Base-by-base conservation (phyloP, 2,113 vertebrate species). In the Pungitius pungitius region DNA sequence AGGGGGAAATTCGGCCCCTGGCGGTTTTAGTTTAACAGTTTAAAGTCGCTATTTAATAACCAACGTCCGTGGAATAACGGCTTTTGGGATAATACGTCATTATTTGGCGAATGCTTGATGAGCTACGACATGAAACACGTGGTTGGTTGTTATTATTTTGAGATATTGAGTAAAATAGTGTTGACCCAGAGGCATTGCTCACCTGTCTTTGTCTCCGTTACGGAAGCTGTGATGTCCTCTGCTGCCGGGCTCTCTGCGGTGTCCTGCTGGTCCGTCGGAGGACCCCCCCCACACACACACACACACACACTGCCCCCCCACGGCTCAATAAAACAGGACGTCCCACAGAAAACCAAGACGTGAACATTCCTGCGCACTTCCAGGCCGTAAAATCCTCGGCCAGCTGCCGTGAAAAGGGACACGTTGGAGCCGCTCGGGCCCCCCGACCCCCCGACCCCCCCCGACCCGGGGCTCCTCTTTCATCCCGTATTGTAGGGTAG, bases 201-300 rank as follows among this genome's bases (percentile, higher is more conserved):
- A 97, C 96, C 95, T 94, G 88, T 43, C 2, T 55, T 17, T 37
- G n/a, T 43, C 2, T 55, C 11, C 30, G n/a, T 8, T 18, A 4
- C 94, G 92, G 69, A 92, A 93, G 73, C 89, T 85, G 67, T 73
- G 87, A 37, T 57, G 35, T 33, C 79, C 60, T 73, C 88, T 82
- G 87, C 75, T 94, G 17, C 90, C 39, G 90, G n/a, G 87, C 24
- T 93, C 92, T 26, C 88, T 92, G 83, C 93, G 82, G 9, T 90
- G 90, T 83, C 92, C 91, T 81, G 91, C 89, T 68, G 39, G 20
- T 81, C 49, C 66, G 40, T 68, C 73, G 42, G 8, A 51, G 39
- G 4, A 1, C 6, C 33, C 33, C 33, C 33, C 33, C 33, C 6
- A n/a, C n/a, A n/a, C n/a, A n/a, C n/a, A n/a, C n/a, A n/a, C n/a